Conservation (phyloP, 2,797 vertebrate genomes). For the Mycteria americana region DNA sequence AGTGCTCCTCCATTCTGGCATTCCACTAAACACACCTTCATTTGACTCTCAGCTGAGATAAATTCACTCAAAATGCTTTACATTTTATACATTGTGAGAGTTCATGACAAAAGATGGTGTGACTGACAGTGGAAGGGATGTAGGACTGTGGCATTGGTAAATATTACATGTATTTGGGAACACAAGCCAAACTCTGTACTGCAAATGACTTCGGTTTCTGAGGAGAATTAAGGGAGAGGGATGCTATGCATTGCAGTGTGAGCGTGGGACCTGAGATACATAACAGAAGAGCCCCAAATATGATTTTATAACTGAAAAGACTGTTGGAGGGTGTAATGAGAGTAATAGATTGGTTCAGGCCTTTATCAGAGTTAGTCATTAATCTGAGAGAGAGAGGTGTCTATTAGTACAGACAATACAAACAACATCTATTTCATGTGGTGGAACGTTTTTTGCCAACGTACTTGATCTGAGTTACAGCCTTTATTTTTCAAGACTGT, state of each 20-base stretch:
- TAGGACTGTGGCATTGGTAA: background rate
- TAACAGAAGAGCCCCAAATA: background rate
- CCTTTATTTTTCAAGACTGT: background rate
- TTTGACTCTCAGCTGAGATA: background rate
- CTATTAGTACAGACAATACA: background rate
- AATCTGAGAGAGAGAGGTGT: background rate
- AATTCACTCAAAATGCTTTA: background rate
- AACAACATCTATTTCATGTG: background rate
- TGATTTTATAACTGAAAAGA: background rate
- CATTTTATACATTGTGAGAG: background rate
- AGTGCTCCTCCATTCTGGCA: background rate
- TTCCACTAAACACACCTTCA: background rate
- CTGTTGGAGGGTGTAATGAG: background rate
- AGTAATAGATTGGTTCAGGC: background rate
- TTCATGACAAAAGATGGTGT: background rate
- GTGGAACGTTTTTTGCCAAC: background rate
- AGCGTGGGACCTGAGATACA: fast-evolving
- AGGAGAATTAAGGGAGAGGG: background rate
- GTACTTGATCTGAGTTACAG: background rate
- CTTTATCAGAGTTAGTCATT: background rate
- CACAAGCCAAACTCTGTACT: background rate
- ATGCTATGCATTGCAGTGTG: background rate
- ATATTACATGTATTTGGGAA: background rate
- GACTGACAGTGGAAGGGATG: background rate
- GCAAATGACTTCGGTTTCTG: background rate